Base-by-base conservation (phyloP, 2,113 vertebrate species). In the Leptobrachium leishanense region DNA sequence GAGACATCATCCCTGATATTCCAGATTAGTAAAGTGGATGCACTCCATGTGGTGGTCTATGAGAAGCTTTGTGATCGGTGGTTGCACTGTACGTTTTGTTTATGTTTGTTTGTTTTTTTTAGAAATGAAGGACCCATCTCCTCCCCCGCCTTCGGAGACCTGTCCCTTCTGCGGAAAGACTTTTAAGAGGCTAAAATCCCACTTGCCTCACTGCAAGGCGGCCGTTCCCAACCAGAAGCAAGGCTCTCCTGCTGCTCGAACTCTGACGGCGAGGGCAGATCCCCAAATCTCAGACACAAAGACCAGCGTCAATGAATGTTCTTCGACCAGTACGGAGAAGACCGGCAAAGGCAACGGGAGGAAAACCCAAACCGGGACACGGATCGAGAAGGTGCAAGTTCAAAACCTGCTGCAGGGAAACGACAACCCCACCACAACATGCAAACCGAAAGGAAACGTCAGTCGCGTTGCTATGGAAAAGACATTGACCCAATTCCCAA, bases 181-280 rank as follows among this genome's bases (percentile, higher is more conserved):
- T 0, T 98, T 93, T 88, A 96, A 95, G 81, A 89, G 96, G 70
- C 85, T 98, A 54, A 97, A 96, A 68, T 81, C 90, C 2, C 96
- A 97, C 74, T 87, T 98, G 68, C 94, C 95, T 2, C 86, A 96
- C 72, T 98, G 96, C 86, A 97, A 92, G 68, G 83, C 89, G 85
- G 84, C 83, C 10, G 81, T 63, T 43, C 46, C 43, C 46, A 2
- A 44, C 55, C 82, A 88, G 20, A 84, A 84, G 46, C 80, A 53
- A 43, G 44, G 6, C 15, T 5, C 3, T 40, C 39, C 9, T 15
- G 15, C 39, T 15, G 54, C 2, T n/a, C 9, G 13, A 5, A 73
- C 75, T 12, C 65, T 76, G 31, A 40, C 74, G 43, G 7, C 3
- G 10, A 46, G 31, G 40, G 41, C 76, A 50, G 6, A 39, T 2